Conservation (phyloP, 2,888 invertebrate species). For the Acanthopleura granulata region DNA sequence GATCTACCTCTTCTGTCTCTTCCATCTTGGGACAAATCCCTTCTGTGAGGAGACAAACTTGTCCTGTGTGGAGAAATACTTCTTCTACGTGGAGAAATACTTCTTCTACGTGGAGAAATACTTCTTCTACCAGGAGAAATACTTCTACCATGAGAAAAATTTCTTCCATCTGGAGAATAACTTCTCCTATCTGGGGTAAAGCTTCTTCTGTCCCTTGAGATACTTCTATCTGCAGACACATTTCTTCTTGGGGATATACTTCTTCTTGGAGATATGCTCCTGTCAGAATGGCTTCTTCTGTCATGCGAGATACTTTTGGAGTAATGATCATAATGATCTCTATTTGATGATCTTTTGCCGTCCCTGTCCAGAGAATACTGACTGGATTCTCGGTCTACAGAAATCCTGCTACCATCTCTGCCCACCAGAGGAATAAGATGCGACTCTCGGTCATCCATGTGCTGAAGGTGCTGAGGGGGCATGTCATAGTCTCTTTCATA, state of each 20-base stretch:
- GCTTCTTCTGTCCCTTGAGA: not conserved
- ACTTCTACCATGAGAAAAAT: not conserved
- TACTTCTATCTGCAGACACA: not conserved
- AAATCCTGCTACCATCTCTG: not conserved
- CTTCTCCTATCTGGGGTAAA: not conserved
- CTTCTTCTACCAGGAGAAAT: not conserved
- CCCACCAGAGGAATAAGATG: not conserved
- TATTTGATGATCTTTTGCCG: not conserved
- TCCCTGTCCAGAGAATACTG: not conserved
- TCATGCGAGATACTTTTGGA: not conserved
- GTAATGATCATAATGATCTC: not conserved
- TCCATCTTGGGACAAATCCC: too few relatives aligned
- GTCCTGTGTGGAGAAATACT: not conserved
- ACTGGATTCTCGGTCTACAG: not conserved
- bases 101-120: not conserved
- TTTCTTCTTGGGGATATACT: slow-evolving; percentile 2
- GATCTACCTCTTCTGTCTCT: not conserved
- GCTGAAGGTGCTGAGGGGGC: not conserved
- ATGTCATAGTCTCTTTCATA: slow-evolving; percentile 4
- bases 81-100: not conserved
- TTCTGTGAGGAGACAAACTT: not conserved
- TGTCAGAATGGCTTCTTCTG: not conserved
- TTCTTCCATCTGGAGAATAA: not conserved
- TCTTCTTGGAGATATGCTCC: not conserved
- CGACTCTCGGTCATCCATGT: not conserved